Evolutionary conservation across 2,113 vertebrate genomes (phyloP), one percentile per base, ranked within the genome.

Genomic region (Mobula birostris): DNA sequence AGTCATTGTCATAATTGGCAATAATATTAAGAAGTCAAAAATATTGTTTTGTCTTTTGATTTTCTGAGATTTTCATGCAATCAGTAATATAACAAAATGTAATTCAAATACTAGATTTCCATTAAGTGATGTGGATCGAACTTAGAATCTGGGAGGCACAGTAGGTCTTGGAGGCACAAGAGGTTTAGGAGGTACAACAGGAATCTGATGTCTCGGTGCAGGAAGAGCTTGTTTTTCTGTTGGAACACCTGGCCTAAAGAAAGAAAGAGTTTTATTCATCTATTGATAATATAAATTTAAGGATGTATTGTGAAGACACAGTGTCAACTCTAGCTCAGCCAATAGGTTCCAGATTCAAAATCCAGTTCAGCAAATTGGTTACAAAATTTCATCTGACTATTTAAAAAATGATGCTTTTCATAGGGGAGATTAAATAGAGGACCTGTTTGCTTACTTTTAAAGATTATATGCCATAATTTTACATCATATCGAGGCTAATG

Each of bases 231-330:
- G 88, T 70, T 92, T 92, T 92, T 40, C 88, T 21, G 24, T 93
- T 48, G 70, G 56, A 74, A 36, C 68, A 40, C 24, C 4, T 93
- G 32, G 91, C 70, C 91, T 93, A 93, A 93, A 93, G 72, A 93
- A 56, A 74, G 32, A 93, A 74, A 93, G 21, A 74, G 24, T 21
- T 72, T 7, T 19, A 24, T 40, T 74, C 27, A 74, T 19, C 21
- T 12, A 29, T 21, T 92, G 66, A 70, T 68, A 92, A 74, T 72
- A 48, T 72, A 72, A 92, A 40, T 14, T 56, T 27, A 48, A 74
- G 27, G 24, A 56, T 74, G 36, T 29, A 70, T 19, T 58, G 24
- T 58, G 58, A 14, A n/a, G 17, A 74, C 5, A 70, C 68, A 74
- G 19, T 66, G 14, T 74, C 19, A 74, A 74, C 15, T 21, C 5